Percentiles rank a stretch among this genome's conserved stretches.
phyloP scores from a whole-genome alignment of 2,888 invertebrate genomes.

The Psylliodes chrysocephalus region DNA sequence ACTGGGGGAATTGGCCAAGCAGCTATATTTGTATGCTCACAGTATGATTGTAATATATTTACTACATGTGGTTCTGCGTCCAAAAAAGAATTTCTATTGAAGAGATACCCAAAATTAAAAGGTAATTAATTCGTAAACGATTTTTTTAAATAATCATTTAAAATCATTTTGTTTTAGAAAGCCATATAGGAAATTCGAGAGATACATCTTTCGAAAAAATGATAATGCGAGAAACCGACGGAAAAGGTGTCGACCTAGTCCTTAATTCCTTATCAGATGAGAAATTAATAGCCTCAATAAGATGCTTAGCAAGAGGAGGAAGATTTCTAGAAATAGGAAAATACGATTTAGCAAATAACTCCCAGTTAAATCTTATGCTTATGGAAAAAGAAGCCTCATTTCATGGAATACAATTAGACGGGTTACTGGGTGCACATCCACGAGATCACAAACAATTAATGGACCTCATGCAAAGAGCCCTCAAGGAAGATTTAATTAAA shows the following conservation, averaged over 20 bases:
- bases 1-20: constrained; percentile 82
- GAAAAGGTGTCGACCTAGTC: constrained; percentile 89
- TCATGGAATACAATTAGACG: constrained; percentile 81
- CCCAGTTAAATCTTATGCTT: constrained; percentile 70
- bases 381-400: constrained; percentile 79
- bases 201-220: constrained; percentile 88
- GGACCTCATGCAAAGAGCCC: not conserved
- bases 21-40: constrained; percentile 78
- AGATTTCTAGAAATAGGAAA: constrained; percentile 88
- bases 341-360: constrained; percentile 78
- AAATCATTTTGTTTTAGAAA: not conserved
- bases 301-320: constrained; percentile 71
- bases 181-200: constrained; percentile 70
- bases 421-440: not conserved
- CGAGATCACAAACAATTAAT: not conserved
- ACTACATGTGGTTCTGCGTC: constrained; percentile 77
- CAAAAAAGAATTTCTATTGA: constrained; percentile 73
- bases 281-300: constrained; percentile 77
- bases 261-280: constrained; percentile 92
- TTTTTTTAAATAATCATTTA: not conserved
- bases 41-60: constrained; percentile 72
- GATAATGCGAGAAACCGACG: constrained; percentile 81
- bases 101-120: constrained; percentile 64
- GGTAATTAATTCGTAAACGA: constrained; percentile 38
- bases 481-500: constrained; percentile 69